phyloP scores from a whole-genome alignment of 2,113 vertebrate species.

The Brachyhypopomus occidentalis region DNA sequence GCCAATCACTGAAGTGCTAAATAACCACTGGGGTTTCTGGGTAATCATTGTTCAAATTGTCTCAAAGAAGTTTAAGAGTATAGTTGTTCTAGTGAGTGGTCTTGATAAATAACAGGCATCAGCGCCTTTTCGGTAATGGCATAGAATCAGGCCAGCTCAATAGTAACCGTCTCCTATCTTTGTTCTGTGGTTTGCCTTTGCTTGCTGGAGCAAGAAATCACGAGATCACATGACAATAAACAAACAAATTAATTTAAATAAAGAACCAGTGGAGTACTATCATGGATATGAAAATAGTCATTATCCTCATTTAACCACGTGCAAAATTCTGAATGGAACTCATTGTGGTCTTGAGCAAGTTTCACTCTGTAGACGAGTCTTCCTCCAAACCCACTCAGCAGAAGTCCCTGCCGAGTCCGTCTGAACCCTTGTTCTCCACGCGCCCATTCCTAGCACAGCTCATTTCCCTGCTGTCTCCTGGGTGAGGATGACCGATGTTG shows the following conservation, averaged over 20 bases:
- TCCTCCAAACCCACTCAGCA: constrained; percentile 39
- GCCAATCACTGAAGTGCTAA: background rate
- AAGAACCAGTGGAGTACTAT: too few relatives aligned
- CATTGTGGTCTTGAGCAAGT: constrained; percentile 17
- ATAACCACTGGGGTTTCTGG: background rate
- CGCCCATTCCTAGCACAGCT: constrained; percentile 57
- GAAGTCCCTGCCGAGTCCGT: constrained; percentile 53
- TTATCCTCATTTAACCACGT: background rate
- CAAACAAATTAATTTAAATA: too few relatives aligned
- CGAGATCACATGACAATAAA: too few relatives aligned
- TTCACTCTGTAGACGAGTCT: constrained; percentile 20
- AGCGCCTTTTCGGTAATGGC: background rate
- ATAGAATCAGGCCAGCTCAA: background rate
- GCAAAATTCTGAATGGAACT: background rate
- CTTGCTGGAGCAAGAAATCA: too few relatives aligned
- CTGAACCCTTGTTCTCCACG: constrained; percentile 43
- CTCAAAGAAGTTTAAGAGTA: background rate
- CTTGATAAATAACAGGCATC: background rate
- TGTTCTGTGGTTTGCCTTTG: too few relatives aligned
- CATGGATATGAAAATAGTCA: too few relatives aligned
- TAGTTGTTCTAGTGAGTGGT: background rate
- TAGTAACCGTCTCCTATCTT: background rate
- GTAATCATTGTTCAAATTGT: constrained; percentile 13
- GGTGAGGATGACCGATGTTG: constrained; percentile 71
- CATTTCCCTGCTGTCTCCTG: constrained; percentile 62